Base-by-base conservation (phyloP, 2,888 invertebrate species). In the Rotaria macrura region DNA sequence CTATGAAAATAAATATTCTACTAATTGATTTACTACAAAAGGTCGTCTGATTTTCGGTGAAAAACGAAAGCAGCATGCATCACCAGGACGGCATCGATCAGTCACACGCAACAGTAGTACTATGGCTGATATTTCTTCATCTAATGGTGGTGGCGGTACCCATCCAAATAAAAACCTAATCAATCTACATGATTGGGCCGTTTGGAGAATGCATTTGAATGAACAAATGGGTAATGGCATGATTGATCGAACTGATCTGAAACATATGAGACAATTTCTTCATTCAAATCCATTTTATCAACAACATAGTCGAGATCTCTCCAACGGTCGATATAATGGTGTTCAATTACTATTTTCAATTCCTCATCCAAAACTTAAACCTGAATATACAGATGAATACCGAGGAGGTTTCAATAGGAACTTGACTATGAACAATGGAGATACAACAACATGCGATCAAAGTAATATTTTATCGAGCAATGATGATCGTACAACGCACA, bases 261-360 rank as follows among this genome's bases (percentile, higher is more conserved):
- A 79, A 79, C 43, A 79, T 1, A 79, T 79, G 79, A 40, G 79
- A 25, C 43, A 79, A 25, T 79, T 79, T 79, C 43, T 79, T 43
- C 79, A 79, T n/a, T 25, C 43, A 25, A 79, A 79, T 79, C 25
- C 79, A n/a, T 79, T 79, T 79, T 79, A 79, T 79, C 43, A 79
- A 23, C 40, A 79, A 79, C 43, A 79, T 79, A 43, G 43, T 43
- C 43, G 43, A n/a, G 79, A 79, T 79, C 79, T 43, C 4, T 79
- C 79, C n/a, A 79, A 43, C 43, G 79, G 79, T 43, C 79, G 43
- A 25, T 43, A 79, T 12, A n/a, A 43, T 43, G 79, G 79, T 7
- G 79, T 79, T n/a, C 79, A 10, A 43, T 14, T 79, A 40, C 40
- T 79, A 12, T 79, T 79, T 43, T 79, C 79, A 25, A 79, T 79